Base-by-base conservation (phyloP, 1,140 invertebrate species). In the Brachionus manjavacas region DNA sequence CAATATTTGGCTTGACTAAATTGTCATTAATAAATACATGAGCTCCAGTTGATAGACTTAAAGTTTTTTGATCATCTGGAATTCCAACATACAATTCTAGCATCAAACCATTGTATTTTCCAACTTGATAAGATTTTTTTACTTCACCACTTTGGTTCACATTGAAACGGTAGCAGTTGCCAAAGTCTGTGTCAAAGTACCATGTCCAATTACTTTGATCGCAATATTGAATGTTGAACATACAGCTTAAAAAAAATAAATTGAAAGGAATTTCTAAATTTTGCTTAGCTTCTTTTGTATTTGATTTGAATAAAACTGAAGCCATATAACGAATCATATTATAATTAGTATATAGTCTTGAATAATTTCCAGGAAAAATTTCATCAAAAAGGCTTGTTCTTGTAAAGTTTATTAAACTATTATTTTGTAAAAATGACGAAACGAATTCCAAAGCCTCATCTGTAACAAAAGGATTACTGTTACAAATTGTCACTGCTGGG, bases 11-110 rank as follows among this genome's bases (percentile, higher is more conserved):
- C 0, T 14, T n/a, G 11, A 74, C 9, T 55, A 20, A 31, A 35
- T 80, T 31, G 31, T 80, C 35, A 3, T 55, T 14, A n/a, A 80
- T 80, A 41, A 80, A 52, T 1, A 80, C 9, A 60, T 80, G 76
- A n/a, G 76, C 76, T 6, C 76, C 76, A 35, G 43, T 11, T 52
- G 25, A 25, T 14, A n/a, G n/a, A 12, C 28, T 31, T 14, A 80
- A 23, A 55, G 12, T 60, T 2, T 0, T 0, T 35, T 60, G 43
- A 20, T 55, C 12, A 6, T 35, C 28, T 6, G 43, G 11, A 9
- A 9, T 12, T 9, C 55, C 46, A 12, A 23, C 46, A 80, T 20
- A 55, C 43, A 80, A 35, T 64, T 80, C 76, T 14, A 80, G 20
- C 11, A 31, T 31, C 6, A 35, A 35, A 6, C 46, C 46, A 52